Percentiles rank a stretch among this genome's conserved stretches.
These are phyloP conservation scores for Cyclopterus lumpus DNA, from an alignment of 2,797 vertebrate species.

Conservation along the genomic window DNA sequence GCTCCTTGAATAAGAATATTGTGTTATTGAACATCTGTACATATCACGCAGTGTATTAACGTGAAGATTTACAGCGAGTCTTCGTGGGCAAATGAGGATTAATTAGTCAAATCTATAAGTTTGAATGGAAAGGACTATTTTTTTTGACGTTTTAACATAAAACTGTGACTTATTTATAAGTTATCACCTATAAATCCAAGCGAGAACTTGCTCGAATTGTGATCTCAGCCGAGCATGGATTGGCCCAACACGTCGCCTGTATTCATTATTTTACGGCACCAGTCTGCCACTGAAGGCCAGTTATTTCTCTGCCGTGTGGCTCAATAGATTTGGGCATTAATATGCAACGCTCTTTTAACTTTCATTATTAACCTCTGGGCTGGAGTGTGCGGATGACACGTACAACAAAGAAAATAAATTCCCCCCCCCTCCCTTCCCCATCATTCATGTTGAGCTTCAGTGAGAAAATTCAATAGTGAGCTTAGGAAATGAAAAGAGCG, in stretches of 20 bases:
- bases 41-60: slow-evolving; percentile 14
- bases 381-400: slow-evolving; percentile 58
- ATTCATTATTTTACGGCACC: slow-evolving; percentile 55
- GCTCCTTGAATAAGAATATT: slow-evolving; percentile 14
- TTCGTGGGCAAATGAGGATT: slow-evolving; percentile 31
- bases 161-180: background rate
- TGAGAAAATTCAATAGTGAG: slow-evolving; percentile 74
- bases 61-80: slow-evolving; percentile 9
- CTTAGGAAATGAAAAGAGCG: slow-evolving; percentile 77
- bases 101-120: background rate
- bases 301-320: slow-evolving; percentile 52
- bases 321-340: slow-evolving; percentile 72
- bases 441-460: slow-evolving; percentile 68
- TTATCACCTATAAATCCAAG: slow-evolving; percentile 30
- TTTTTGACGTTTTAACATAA: background rate
- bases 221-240: slow-evolving; percentile 23
- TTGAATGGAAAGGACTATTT: background rate
- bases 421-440: slow-evolving; percentile 24
- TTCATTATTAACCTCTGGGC: slow-evolving; percentile 71
- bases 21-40: slow-evolving; percentile 27
- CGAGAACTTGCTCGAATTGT: slow-evolving; percentile 23
- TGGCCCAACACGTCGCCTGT: slow-evolving; percentile 8
- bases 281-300: slow-evolving; percentile 49
- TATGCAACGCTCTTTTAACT: slow-evolving; percentile 75
- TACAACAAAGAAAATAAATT: slow-evolving; percentile 61